Percentiles rank a stretch among this genome's conserved stretches.
Conservation (phyloP, 2,113 vertebrate species). For the Callipepla squamata region DNA sequence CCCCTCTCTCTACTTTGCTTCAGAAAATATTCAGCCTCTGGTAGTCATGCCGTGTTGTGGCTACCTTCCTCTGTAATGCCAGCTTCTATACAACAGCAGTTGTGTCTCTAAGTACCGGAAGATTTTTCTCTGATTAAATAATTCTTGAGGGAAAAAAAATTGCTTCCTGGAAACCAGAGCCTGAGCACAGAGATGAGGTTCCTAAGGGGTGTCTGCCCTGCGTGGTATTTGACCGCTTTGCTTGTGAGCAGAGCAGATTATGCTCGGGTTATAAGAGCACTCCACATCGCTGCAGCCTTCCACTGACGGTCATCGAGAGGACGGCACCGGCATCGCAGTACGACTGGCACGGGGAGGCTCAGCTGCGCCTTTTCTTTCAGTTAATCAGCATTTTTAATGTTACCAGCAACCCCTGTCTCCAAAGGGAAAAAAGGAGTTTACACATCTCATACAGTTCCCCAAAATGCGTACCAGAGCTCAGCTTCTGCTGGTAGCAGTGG, state of each 20-base stretch:
- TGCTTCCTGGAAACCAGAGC: slow-evolving; percentile 71
- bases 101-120: slow-evolving; percentile 49
- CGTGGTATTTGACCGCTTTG: not conserved
- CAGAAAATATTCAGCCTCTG: not conserved
- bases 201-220: slow-evolving; percentile 29
- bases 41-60: not conserved
- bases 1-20: not conserved
- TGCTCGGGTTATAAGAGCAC: not conserved
- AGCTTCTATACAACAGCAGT: slow-evolving; percentile 38
- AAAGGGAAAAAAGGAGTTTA: not conserved
- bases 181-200: slow-evolving; percentile 27
- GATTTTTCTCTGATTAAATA: slow-evolving; percentile 67
- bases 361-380: not conserved
- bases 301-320: not conserved
- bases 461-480: not conserved
- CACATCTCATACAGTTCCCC: rapidly evolving
- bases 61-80: not conserved
- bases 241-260: not conserved
- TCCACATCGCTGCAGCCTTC: not conserved
- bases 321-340: not conserved
- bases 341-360: not conserved
- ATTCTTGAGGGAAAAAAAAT: slow-evolving; percentile 60
- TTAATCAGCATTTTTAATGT: not conserved
- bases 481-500: not conserved
- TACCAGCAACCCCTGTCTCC: not conserved